Base-by-base conservation (phyloP, 2,888 invertebrate species). In the Andricus curvator region DNA sequence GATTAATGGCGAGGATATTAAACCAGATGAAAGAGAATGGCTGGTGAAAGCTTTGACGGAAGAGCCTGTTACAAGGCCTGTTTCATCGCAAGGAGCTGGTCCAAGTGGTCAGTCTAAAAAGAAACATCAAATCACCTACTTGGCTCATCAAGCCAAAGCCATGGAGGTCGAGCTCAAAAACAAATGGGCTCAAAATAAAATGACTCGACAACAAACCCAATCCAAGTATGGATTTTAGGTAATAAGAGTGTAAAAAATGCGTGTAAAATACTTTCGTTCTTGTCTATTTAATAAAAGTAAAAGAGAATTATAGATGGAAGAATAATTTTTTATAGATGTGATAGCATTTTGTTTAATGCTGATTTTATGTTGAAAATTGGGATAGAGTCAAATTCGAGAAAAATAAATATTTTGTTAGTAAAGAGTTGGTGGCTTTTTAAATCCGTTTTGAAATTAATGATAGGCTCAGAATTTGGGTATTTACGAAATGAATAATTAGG, bases 111-210 rank as follows among this genome's bases (percentile, higher is more conserved):
- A 95, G 85, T 97, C 97, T 79, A 95, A 95, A 86, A 94, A 96
- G 86, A 99, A 99, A 93, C 98, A 99, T 94, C 99, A 99, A 94
- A 99, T 99, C 87, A 99, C 98, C 1, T 99, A 98, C 93, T 94
- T 99, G 86, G 99, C 98, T 33, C 96, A 96, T 92, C 95, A 98
- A 95, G 99, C 99, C 4, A 98, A 99, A 93, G 98, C 98, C 83
- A 97, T 98, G 93, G 99, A 99, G 93, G 95, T 97, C 82, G 98
- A 98, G 90, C 93, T 99, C 77, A 97, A 98, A 92, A 98, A 98
- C 90, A 97, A 97, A 93, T 99, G 99, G 99, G 96, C 99, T 9
- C 95, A 96, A 86, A 98, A 97, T 92, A 95, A 96, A 88, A 95
- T 96, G 93, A 96, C 96, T 4, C 95, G 96, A 87, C 95, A 96